Base-by-base conservation (phyloP, 2,113 vertebrate species). In the Numida meleagris region DNA sequence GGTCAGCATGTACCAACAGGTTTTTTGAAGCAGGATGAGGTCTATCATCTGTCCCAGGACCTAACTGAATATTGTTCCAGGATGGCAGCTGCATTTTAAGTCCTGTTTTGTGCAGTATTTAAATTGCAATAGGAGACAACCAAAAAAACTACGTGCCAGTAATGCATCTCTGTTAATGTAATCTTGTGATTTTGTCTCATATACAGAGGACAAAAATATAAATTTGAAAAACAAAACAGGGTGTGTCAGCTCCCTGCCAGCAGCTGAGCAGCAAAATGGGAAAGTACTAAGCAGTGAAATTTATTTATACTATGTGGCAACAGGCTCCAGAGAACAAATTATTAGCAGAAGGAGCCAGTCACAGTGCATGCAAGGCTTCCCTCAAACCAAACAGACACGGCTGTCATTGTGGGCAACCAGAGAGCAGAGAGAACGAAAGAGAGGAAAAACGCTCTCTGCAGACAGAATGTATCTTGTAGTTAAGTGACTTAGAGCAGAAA, bases 341-440 rank as follows among this genome's bases (percentile, higher is more conserved):
- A 94, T 86, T 95, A 96, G 86, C 94, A 94, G 91, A 86, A 94
- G 85, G 79, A 94, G 57, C 65, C 76, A 86, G 79, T 94, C 70
- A 43, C 12, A 93, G 58, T 27, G 78, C 94, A 87, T 45, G 81
- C 73, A 70, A 94, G 91, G 36, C 65, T 88, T 89, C 48, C 86
- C 73, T 93, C 82, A 93, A 89, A 88, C 86, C 91, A 93, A 91
- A 86, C 65, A 88, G 88, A 93, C 86, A 95, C 0, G 8, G 43
- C 79, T 93, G 89, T 83, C 79, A 72, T 76, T 86, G 57, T 33
- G 29, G 91, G 90, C 89, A 94, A 80, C 73, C 85, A 86, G 63
- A 57, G 61, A 86, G 42, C 43, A 85, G 34, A 66, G 33, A 91
- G 45, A 87, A 82, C 0, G 9, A 83, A 55, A 88, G 48, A 82